Evolutionary conservation across 2,113 vertebrate species (phyloP).

Genomic region (Gallinago jamesoni): DNA sequence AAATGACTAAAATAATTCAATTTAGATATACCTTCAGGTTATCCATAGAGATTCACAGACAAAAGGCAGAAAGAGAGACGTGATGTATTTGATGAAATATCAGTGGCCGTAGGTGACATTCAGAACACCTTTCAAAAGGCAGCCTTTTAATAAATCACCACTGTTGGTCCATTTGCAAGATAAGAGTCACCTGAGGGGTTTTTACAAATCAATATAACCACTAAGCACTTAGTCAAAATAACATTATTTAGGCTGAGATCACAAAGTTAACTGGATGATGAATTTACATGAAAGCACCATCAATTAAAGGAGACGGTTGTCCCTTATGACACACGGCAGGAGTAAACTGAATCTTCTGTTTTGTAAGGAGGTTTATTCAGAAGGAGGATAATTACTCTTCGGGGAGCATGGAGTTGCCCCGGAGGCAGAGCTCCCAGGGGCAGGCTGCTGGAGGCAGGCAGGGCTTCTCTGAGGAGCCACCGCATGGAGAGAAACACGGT

Average conservation of each 20-base stretch:
- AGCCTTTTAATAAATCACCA: constrained; percentile 50
- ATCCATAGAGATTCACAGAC: neutral
- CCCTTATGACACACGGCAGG: neutral
- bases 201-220: constrained; percentile 57
- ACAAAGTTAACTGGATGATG: constrained; percentile 55
- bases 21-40: neutral
- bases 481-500: fast-evolving
- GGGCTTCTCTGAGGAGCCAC: neutral
- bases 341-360: neutral
- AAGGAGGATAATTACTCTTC: neutral
- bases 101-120: constrained; percentile 30
- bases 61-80: neutral
- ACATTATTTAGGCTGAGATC: constrained; percentile 50
- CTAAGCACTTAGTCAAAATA: constrained; percentile 56
- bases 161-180: constrained; percentile 52
- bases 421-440: neutral
- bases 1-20: neutral
- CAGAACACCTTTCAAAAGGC: constrained; percentile 18
- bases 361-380: constrained; percentile 13
- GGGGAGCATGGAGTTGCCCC: neutral
- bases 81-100: constrained; percentile 16
- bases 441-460: neutral
- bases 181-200: constrained; percentile 24
- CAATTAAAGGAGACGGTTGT: constrained; percentile 33
- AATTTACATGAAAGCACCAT: constrained; percentile 45